Conservation (phyloP, 2,113 vertebrate genomes). For the Chloropsis cyanopogon region DNA sequence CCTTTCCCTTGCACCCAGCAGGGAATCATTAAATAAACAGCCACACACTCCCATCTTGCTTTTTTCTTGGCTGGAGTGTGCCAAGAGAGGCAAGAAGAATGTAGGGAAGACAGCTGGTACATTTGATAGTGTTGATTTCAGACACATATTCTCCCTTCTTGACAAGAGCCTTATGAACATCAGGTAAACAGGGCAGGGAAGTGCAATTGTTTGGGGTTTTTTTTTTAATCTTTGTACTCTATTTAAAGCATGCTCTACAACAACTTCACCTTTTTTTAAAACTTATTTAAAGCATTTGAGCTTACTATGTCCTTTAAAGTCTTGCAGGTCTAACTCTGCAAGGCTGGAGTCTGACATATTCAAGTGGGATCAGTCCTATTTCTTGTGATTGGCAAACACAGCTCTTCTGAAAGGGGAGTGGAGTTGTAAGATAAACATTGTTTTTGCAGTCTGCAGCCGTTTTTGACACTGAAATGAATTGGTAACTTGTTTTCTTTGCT, state of each 20-base stretch:
- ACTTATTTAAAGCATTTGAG: background rate
- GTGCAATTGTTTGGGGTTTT: background rate
- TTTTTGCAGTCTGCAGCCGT: background rate
- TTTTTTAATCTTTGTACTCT: background rate
- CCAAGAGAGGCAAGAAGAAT: background rate
- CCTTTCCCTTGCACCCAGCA: background rate
- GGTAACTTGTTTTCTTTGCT: background rate
- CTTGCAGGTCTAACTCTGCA: background rate
- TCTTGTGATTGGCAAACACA: background rate
- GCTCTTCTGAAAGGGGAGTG: background rate
- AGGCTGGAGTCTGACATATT: background rate
- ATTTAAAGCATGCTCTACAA: background rate
- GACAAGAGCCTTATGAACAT: background rate
- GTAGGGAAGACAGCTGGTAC: background rate
- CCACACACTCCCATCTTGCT: background rate
- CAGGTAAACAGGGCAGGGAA: background rate
- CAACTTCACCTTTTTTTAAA: background rate
- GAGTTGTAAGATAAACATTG: conserved; percentile 32
- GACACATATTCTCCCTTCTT: background rate
- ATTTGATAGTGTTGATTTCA: background rate
- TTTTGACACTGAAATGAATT: background rate
- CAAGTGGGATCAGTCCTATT: background rate
- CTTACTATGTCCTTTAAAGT: background rate
- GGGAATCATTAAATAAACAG: background rate
- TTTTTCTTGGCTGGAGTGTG: background rate